Conservation (phyloP, 2,113 vertebrate species). For the Hypanus sabinus region DNA sequence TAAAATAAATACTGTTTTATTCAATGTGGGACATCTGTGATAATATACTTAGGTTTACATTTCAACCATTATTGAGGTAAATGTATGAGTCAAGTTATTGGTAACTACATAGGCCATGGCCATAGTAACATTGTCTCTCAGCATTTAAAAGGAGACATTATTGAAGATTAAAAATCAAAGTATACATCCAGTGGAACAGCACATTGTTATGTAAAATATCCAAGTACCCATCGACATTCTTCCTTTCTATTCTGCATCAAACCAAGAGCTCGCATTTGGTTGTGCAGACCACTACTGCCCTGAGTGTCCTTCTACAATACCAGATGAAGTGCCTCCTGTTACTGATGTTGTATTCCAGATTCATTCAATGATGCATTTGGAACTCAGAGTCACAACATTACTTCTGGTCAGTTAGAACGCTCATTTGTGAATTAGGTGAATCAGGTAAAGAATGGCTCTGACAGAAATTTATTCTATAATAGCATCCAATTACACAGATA, state of each 20-base stretch:
- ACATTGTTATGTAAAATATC: no score
- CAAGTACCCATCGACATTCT: no score
- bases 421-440: no score
- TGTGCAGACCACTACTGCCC: no score
- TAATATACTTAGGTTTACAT: neutral
- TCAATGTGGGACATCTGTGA: neutral
- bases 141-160: neutral
- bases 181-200: neutral
- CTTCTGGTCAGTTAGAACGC: no score
- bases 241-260: no score
- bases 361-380: no score
- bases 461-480: neutral
- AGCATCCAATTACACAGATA: neutral
- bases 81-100: neutral
- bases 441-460: neutral
- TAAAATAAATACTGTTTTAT: neutral
- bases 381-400: no score
- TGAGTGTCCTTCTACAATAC: no score
- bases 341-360: no score
- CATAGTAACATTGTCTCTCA: neutral
- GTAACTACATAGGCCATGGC: neutral
- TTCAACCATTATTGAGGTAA: neutral
- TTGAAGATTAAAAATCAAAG: neutral
- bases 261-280: no score
- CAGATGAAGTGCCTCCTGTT: no score